Evolutionary conservation across 2,888 invertebrate genomes (phyloP), one percentile per base, ranked within the genome.

Genomic region (Latrodectus elegans): DNA sequence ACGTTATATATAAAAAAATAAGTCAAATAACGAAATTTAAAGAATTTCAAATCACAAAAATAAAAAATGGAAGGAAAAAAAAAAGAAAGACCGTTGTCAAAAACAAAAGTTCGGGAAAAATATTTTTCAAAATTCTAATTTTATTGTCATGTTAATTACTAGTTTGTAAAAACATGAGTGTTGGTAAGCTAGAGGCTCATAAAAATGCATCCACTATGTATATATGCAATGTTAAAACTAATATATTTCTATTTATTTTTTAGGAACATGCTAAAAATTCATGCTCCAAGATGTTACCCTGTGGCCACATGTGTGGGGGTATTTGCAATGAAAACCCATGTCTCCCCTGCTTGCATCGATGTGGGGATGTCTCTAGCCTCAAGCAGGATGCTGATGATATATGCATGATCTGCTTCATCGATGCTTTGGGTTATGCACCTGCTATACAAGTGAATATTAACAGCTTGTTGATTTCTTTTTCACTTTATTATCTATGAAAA

Each of bases 401-500:
- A 97, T 99, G 99, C 93, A 99, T 99, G 97, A 97, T 99, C 91
- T 99, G 99, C 92, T 99, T 99, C 93, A 97, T 98, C 0, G 99
- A 99, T 92, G 97, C 99, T 0, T 93, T 99, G 68, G 96, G 97
- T 53, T 97, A 97, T 90, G 98, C 99, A 0, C 99, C 99, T 12
- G 96, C 98, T 4, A 95, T 99, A 91, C 96, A 96, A 22, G 67
- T 17, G 17, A 11, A n/a, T 15, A n/a, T 8, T 67, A 17, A 22
- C 6, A n/a, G 67, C 17, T 17, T 10, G 0, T 68, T 17, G 67
- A 68, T 68, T 68, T 68, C 11, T 8, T 17, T 17, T 68, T 68
- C 12, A 4, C 10, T 60, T 60, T 60, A 60, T 15, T 60, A 60
- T 0, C 9, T 55, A 55, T 55, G 55, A 55, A 14, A 55, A 9